Evolutionary conservation across 2,797 vertebrate species (phyloP), one percentile per base, ranked within the genome.

Genomic region (Mionectes olivaceus): DNA sequence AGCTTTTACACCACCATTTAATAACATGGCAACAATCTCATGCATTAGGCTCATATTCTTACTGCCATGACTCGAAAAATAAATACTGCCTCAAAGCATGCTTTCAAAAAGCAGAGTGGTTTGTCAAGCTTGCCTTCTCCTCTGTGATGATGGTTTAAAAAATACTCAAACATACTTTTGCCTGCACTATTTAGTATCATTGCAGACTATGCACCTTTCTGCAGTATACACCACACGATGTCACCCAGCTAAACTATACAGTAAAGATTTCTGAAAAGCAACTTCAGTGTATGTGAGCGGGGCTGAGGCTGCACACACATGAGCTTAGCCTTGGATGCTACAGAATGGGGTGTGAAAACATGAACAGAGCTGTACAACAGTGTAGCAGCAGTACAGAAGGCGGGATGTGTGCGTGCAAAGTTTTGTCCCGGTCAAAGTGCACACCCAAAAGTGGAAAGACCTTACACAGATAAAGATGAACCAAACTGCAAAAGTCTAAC

Each of bases 1-100:
- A 98, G 97, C 97, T 98, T 98, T 99, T 97, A 98, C 97, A 97
- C 97, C 39, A 43, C 95, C 86, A 32, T 97, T 96, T 94, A 98
- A 97, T 95, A 97, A 98, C 98, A 98, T 88, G 97, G 97, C 75
- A 93, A 97, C 77, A 91, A 97, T 98, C 97, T 98, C 97, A 97
- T 90, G 92, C 91, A 85, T 94, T 93, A 94, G 74, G 79, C 90
- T 98, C 43, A 87, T 89, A 95, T 97, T 93, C 95, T 96, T 35
- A 13, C 74, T 89, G 91, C 84, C 59, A 33, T 69, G 39, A 68
- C 55, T 87, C 80, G 84, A 94, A 77, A 87, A 88, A 92, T 65
- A 83, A 35, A 79, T 49, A 44, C 50, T 82, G 89, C 60, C 7
- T 24, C 60, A 93, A 91, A 96, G 77, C 55, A 73, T 84, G 43